Evolutionary conservation across 2,888 invertebrate genomes (phyloP), one percentile per base, ranked within the genome.

Genomic region (Drosophila dives): DNA sequence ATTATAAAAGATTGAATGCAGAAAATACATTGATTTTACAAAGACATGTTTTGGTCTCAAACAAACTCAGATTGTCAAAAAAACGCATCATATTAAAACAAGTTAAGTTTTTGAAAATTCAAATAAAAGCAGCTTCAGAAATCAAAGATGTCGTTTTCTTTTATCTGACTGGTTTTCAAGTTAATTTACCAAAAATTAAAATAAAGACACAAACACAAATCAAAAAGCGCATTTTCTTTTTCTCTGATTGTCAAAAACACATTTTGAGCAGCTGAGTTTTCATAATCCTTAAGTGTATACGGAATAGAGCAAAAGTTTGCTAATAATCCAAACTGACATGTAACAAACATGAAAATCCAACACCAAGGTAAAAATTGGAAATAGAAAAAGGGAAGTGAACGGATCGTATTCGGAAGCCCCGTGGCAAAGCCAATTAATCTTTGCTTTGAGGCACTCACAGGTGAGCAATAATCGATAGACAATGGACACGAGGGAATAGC

Each of bases 351-450:
- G 50, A n/a, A 54, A 54, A 64, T 53, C 20, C 49, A 40, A 32
- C 7, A 12, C 17, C 38, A 32, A 29, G 17, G 20, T 6, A 20
- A 32, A 51, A 33, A 50, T 26, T 11, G 32, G 17, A 49, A 49
- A 64, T 50, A 29, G 32, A 54, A 20, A 77, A 67, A 64, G 34
- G 55, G 59, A 69, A 80, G 63, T 60, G 64, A 85, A 75, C 68
- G 71, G 50, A 73, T 75, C 71, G 66, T 56, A 80, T 70, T 75
- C 53, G 55, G 83, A 83, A 83, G 67, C 86, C 86, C 65, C 69
- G 29, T 83, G 72, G 71, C 36, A 71, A 85, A 78, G 75, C 78
- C 86, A 85, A 83, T 83, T 83, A 83, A 83, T 83, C 86, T 85
- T 83, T 72, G 72, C 75, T 71, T 71, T 85, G 83, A 72, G 80